Evolutionary conservation across 2,797 vertebrate species (phyloP).

Genomic region (Orestias chungarensis): DNA sequence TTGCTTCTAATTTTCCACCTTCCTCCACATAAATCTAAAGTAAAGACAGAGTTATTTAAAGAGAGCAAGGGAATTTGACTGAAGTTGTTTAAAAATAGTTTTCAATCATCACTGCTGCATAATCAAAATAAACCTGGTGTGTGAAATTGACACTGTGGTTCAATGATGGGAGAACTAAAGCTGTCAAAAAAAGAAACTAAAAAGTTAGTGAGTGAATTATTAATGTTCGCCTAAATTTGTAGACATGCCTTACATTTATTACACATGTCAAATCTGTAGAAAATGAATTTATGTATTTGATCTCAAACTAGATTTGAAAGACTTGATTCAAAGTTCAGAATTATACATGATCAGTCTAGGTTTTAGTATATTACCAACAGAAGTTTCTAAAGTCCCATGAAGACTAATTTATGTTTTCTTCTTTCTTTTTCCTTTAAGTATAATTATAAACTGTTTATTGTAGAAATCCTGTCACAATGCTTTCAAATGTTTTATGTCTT

Average conservation of each 20-base stretch:
- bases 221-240: too few relatives aligned
- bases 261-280: too few relatives aligned
- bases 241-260: too few relatives aligned
- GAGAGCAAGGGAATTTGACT: neutral
- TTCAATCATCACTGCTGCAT: neutral
- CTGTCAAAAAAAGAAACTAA: slow-evolving; percentile 1
- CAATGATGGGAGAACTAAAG: neutral
- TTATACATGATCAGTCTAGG: too few relatives aligned
- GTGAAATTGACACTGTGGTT: neutral
- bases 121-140: slow-evolving; percentile 7
- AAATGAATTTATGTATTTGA: neutral
- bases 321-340: too few relatives aligned
- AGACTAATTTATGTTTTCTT: neutral
- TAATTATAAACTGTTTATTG: neutral
- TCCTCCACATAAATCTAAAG: slow-evolving; percentile 2
- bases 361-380: too few relatives aligned
- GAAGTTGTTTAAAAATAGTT: neutral
- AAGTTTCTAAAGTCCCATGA: too few relatives aligned
- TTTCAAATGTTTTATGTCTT: neutral
- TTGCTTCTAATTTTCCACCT: slow-evolving; percentile 8
- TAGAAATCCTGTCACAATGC: neutral
- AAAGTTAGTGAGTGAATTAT: too few relatives aligned
- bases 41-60: neutral
- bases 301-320: too few relatives aligned
- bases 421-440: neutral